phyloP scores from a whole-genome alignment of 64 coral and sea anemone species.

The Platygyra sinensis region DNA sequence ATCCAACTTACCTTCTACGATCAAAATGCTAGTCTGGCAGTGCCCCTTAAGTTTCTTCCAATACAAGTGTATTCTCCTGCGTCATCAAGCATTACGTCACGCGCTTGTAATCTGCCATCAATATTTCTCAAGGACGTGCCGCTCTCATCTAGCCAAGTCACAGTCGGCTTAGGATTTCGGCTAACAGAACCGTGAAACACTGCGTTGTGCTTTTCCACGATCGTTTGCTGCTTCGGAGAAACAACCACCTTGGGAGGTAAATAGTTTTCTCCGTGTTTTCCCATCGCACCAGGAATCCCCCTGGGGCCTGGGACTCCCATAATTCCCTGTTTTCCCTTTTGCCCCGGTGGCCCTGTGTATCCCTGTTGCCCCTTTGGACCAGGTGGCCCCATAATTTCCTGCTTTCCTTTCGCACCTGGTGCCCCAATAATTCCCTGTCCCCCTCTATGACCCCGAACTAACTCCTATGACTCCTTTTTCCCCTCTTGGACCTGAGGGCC shows the following conservation, averaged over 20 bases:
- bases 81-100: slow-evolving; percentile 20
- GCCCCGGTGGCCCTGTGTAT: not conserved
- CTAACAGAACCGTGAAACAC: slow-evolving; percentile 40
- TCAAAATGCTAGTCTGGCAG: not conserved
- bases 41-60: slow-evolving; percentile 32
- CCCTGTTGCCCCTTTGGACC: not conserved
- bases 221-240: not conserved
- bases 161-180: slow-evolving; percentile 43
- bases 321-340: not conserved
- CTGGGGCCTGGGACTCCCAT: not conserved
- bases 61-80: not conserved
- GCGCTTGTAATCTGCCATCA: slow-evolving; percentile 15
- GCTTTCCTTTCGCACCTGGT: not conserved
- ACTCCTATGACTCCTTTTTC: not conserved
- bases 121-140: not conserved
- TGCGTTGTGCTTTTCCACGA: slow-evolving; percentile 12
- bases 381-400: not conserved
- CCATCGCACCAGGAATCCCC: not conserved
- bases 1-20: too few species aligned
- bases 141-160: slow-evolving; percentile 42
- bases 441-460: slow-evolving; percentile 9
- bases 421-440: not conserved
- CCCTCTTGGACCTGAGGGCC: too few species aligned
- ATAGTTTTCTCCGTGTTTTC: not conserved
- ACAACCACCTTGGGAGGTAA: not conserved